Evolutionary conservation across 2,888 invertebrate species (phyloP).

Genomic region (Dyspetes luteomarginatus): DNA sequence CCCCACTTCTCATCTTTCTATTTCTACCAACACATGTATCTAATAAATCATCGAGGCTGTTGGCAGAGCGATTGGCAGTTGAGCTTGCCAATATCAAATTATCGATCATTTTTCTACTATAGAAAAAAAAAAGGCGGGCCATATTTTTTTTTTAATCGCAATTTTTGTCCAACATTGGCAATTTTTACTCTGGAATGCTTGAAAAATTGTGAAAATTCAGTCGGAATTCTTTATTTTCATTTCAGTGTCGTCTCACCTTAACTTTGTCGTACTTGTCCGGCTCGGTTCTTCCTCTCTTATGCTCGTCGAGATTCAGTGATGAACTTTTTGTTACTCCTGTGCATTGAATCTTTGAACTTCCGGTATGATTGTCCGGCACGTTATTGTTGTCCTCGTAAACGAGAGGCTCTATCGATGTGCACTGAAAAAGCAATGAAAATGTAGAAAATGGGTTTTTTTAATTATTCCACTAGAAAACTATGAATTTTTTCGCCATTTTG

Average conservation of each 20-base stretch:
- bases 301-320: constrained; percentile 28
- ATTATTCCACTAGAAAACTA: not conserved
- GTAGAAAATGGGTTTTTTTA: not conserved
- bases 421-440: constrained; percentile 66
- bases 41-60: not conserved
- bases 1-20: constrained; percentile 9
- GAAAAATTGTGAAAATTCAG: not conserved
- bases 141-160: not conserved
- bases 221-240: not conserved
- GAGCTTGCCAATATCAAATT: not conserved
- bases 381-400: constrained; percentile 68
- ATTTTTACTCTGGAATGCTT: not conserved
- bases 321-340: constrained; percentile 30
- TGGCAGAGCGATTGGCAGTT: not conserved
- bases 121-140: no score
- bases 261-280: constrained; percentile 63
- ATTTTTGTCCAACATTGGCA: not conserved
- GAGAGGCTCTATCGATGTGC: constrained; percentile 69
- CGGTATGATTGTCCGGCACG: constrained; percentile 56
- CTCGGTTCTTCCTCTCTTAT: constrained; percentile 23
- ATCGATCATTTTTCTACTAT: not conserved
- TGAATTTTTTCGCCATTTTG: no score
- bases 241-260: constrained; percentile 67
- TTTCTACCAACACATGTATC: constrained; percentile 19
- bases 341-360: constrained; percentile 50